phyloP scores from a whole-genome alignment of 2,797 vertebrate species.

The Phylloscopus collybita region DNA sequence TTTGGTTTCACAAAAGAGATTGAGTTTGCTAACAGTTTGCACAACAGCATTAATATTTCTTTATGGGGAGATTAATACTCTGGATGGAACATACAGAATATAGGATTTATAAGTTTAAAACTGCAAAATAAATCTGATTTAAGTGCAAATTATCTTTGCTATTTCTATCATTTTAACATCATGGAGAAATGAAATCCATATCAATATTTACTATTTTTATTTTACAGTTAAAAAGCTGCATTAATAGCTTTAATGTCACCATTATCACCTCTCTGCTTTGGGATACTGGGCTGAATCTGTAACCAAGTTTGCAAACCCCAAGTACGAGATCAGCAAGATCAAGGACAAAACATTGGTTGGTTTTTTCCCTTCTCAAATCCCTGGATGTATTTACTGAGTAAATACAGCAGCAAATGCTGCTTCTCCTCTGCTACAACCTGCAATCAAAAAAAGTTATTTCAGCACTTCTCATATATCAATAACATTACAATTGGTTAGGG shows the following conservation, averaged over 20 bases:
- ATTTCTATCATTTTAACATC: not conserved
- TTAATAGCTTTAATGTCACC: not conserved
- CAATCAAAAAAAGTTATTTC: not conserved
- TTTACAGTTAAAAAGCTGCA: not conserved
- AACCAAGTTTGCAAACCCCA: not conserved
- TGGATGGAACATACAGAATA: not conserved
- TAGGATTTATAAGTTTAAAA: not conserved
- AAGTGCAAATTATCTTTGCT: not conserved
- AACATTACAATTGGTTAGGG: not conserved
- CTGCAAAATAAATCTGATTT: not conserved
- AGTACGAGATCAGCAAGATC: rapidly evolving
- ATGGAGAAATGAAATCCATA: not conserved
- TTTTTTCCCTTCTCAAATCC: not conserved
- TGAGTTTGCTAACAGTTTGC: not conserved
- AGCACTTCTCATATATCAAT: not conserved
- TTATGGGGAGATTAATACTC: not conserved
- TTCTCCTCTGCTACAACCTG: not conserved
- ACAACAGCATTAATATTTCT: not conserved
- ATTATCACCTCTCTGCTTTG: not conserved
- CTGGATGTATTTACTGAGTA: not conserved
- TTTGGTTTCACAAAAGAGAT: not conserved
- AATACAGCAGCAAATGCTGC: not conserved
- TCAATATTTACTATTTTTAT: not conserved
- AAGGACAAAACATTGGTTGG: not conserved
- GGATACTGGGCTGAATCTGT: not conserved